Percentiles rank a stretch among this genome's conserved stretches.
Conservation (phyloP, 2,797 vertebrate species). For the Parambassis ranga region DNA sequence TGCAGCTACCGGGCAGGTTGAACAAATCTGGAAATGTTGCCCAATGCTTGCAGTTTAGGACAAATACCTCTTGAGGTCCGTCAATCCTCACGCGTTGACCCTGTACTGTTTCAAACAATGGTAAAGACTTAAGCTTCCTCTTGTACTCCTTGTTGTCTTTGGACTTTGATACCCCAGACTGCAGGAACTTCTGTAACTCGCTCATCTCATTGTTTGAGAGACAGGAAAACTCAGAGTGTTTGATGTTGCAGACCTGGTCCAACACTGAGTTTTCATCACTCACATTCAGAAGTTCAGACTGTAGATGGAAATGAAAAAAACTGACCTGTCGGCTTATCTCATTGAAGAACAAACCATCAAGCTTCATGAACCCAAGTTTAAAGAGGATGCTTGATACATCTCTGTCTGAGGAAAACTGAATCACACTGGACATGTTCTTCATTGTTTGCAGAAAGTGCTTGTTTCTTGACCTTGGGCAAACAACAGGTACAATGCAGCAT, state of each 20-base stretch:
- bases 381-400: conserved; percentile 58
- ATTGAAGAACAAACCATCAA: conserved; percentile 27
- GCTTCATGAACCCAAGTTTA: conserved; percentile 72
- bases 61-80: conserved; percentile 33
- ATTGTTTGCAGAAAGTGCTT: conserved; percentile 59
- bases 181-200: conserved; percentile 59
- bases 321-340: accelerated
- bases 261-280: conserved; percentile 62
- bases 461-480: conserved; percentile 58
- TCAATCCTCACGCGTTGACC: conserved; percentile 62
- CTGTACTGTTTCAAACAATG: conserved; percentile 74
- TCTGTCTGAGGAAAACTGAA: not conserved
- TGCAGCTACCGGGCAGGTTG: conserved; percentile 3
- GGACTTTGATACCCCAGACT: conserved; percentile 47
- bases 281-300: conserved; percentile 54
- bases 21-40: conserved; percentile 57
- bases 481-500: conserved; percentile 70
- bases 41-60: conserved; percentile 40
- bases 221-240: conserved; percentile 48
- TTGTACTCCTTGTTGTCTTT: conserved; percentile 26
- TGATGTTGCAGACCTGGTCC: conserved; percentile 42
- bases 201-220: conserved; percentile 48
- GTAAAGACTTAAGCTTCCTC: conserved; percentile 72
- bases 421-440: conserved; percentile 57
- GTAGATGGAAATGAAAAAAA: accelerated